Percentiles rank a stretch among this genome's conserved stretches.
These are phyloP conservation scores for Atrichornis clamosus DNA, from an alignment of 2,113 vertebrate genomes.

Conservation along the genomic window DNA sequence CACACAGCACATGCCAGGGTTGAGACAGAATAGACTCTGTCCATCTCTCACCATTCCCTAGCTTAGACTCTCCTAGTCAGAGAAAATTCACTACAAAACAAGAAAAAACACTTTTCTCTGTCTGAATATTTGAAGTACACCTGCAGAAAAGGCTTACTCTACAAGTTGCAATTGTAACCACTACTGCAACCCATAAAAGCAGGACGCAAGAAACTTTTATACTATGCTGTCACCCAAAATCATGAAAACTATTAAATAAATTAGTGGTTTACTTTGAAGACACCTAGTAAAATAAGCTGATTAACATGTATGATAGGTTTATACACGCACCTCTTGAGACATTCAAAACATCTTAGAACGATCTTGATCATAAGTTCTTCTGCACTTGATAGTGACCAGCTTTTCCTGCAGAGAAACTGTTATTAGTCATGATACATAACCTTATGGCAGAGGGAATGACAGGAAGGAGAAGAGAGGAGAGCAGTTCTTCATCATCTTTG, in stretches of 20 bases:
- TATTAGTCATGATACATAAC: background rate
- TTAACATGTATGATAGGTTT: background rate
- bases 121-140: background rate
- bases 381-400: background rate
- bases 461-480: background rate
- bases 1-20: background rate
- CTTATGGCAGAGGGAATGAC: background rate
- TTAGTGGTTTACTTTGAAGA: background rate
- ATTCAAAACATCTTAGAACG: background rate
- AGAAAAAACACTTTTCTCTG: background rate
- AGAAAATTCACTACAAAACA: background rate
- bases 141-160: background rate
- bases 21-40: background rate
- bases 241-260: background rate
- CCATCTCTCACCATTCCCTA: background rate
- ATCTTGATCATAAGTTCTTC: background rate
- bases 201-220: background rate
- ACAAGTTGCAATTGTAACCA: rapidly evolving
- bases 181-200: background rate
- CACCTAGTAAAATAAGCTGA: background rate
- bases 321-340: background rate
- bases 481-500: background rate
- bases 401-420: background rate
- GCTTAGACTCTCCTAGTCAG: background rate
- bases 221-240: background rate